Conservation (phyloP, 2,888 invertebrate genomes). For the Oligia fasciuncula region DNA sequence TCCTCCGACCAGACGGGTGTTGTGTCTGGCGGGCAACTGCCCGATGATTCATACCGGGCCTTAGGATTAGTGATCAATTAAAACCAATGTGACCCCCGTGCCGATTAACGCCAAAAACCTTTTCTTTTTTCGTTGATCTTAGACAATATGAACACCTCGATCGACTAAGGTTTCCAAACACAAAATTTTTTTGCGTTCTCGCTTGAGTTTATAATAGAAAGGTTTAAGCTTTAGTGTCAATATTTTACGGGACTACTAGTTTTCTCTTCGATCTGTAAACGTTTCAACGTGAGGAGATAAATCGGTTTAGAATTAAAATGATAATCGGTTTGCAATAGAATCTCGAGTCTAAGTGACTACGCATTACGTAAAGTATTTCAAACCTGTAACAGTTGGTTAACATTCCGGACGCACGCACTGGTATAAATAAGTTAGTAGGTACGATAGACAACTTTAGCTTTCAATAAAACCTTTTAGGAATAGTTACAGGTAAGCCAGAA, state of each 20-base stretch:
- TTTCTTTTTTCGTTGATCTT: background rate
- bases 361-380: constrained; percentile 39
- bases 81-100: background rate
- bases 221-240: no score
- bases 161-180: background rate
- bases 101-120: background rate
- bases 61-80: background rate
- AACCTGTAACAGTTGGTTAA: constrained; percentile 33
- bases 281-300: constrained; percentile 22
- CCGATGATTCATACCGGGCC: no score
- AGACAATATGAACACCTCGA: background rate
- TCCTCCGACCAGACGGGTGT: no score
- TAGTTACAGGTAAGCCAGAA: background rate
- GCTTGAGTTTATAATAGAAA: background rate
- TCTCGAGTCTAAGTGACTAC: constrained; percentile 15
- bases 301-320: constrained; percentile 22
- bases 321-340: constrained; percentile 47
- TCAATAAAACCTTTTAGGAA: background rate
- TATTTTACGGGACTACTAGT: background rate
- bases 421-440: background rate
- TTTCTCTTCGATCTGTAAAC: constrained; percentile 13
- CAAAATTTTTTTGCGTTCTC: background rate
- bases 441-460: background rate
- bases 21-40: no score
- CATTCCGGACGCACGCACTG: constrained; percentile 30